These are phyloP conservation scores for Gisinianus flammeolus DNA, from an alignment of 2,888 invertebrate genomes.

Conservation along the genomic window DNA sequence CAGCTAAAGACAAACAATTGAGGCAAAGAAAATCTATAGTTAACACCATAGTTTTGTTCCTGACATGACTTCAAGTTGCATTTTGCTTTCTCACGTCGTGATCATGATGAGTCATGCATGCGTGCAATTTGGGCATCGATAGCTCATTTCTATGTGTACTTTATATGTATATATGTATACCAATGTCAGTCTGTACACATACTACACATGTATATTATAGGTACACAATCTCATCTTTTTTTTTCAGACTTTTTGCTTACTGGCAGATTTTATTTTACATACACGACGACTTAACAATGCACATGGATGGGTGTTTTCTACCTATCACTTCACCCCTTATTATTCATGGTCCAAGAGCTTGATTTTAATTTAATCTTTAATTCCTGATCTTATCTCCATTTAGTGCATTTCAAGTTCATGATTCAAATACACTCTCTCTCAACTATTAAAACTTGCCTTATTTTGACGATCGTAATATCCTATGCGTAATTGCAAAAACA, in stretches of 20 bases:
- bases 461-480: constrained; percentile 16
- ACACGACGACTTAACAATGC: not conserved
- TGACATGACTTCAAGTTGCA: not conserved
- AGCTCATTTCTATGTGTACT: not conserved
- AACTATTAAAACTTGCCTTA: constrained; percentile 16
- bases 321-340: constrained; percentile 11
- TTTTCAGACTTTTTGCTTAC: not conserved
- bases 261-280: not conserved
- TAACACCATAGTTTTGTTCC: not conserved
- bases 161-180: not conserved
- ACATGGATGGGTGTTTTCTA: not conserved
- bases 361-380: constrained; percentile 24
- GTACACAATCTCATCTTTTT: too few relatives aligned
- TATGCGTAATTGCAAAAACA: constrained; percentile 9
- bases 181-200: not conserved
- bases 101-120: constrained; percentile 21
- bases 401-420: constrained; percentile 20
- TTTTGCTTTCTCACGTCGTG: constrained; percentile 12
- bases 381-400: constrained; percentile 16
- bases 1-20: constrained; percentile 9
- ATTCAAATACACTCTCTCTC: constrained; percentile 4
- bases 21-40: not conserved
- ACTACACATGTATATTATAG: not conserved
- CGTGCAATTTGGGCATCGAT: not conserved
- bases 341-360: constrained; percentile 24